Conservation (phyloP, 2,888 invertebrate genomes). For the Chrysolina haemoptera region DNA sequence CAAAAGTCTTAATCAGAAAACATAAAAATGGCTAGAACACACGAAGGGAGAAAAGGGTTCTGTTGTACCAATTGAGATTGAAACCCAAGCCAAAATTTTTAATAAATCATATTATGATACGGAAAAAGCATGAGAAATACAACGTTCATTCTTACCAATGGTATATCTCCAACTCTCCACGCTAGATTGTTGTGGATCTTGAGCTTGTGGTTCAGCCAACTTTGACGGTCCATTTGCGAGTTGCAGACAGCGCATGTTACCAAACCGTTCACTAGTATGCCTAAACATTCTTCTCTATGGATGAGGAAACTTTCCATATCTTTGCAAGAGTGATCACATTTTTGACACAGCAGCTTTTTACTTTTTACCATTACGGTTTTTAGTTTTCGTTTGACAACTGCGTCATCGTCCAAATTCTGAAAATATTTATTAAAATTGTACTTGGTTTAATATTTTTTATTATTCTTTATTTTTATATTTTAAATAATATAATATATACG, state of each 20-base stretch:
- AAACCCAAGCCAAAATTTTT: too few species aligned
- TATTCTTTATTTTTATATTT: too few species aligned
- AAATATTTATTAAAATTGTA: conserved; percentile 14
- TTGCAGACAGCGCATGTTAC: conserved; percentile 72
- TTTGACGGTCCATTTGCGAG: conserved; percentile 62
- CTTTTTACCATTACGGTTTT: conserved; percentile 36
- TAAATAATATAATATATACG: too few species aligned
- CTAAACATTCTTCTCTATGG: conserved; percentile 52
- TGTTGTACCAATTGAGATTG: too few species aligned
- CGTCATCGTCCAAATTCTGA: conserved; percentile 38
- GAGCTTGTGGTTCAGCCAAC: conserved; percentile 73
- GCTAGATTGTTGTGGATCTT: conserved; percentile 73
- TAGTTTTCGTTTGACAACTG: conserved; percentile 40
- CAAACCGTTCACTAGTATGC: conserved; percentile 44
- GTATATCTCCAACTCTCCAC: conserved; percentile 72
- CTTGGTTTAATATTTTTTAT: too few species aligned
- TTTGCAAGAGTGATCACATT: conserved; percentile 37
- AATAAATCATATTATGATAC: too few species aligned
- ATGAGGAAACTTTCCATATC: conserved; percentile 34
- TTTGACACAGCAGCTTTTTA: conserved; percentile 42
- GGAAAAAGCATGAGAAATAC: neutral
- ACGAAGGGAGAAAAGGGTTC: too few species aligned
- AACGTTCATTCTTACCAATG: conserved; percentile 69
- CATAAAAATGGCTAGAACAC: neutral
- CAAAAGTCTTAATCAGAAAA: neutral